Evolutionary conservation across 2,888 invertebrate species (phyloP).

Genomic region (Leucozona laternaria): DNA sequence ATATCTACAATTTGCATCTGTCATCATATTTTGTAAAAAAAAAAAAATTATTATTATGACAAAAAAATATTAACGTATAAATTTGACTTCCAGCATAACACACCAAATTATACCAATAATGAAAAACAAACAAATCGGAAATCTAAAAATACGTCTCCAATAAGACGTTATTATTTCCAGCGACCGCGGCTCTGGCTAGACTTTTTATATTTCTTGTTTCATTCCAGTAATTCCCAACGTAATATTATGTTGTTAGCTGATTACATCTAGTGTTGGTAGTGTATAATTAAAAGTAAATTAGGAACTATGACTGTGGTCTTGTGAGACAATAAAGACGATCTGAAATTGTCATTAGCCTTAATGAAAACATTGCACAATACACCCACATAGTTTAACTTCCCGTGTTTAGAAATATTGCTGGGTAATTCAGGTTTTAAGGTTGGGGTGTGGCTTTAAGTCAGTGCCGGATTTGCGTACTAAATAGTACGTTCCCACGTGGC

Average conservation of each 20-base stretch:
- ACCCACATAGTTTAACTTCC: background rate
- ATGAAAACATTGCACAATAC: constrained; percentile 1
- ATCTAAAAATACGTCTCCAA: background rate
- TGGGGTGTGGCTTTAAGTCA: background rate
- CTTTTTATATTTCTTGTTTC: background rate
- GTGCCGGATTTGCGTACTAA: background rate
- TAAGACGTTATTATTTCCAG: background rate
- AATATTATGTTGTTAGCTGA: background rate
- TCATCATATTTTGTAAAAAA: too few species aligned
- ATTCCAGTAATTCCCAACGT: background rate
- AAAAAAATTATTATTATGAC: too few species aligned
- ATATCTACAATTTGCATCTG: too few species aligned
- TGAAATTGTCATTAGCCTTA: background rate
- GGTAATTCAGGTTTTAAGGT: background rate
- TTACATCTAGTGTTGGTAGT: background rate
- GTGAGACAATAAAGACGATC: background rate
- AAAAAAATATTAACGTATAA: too few species aligned
- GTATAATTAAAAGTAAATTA: constrained; percentile 29
- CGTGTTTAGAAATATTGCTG: background rate
- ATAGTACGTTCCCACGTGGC: too few species aligned
- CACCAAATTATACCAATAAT: background rate
- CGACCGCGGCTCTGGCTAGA: background rate
- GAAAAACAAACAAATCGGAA: background rate
- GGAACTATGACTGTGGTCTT: background rate
- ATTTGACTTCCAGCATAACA: background rate